phyloP scores from a whole-genome alignment of 2,113 vertebrate species.

The Holacanthus passer region DNA sequence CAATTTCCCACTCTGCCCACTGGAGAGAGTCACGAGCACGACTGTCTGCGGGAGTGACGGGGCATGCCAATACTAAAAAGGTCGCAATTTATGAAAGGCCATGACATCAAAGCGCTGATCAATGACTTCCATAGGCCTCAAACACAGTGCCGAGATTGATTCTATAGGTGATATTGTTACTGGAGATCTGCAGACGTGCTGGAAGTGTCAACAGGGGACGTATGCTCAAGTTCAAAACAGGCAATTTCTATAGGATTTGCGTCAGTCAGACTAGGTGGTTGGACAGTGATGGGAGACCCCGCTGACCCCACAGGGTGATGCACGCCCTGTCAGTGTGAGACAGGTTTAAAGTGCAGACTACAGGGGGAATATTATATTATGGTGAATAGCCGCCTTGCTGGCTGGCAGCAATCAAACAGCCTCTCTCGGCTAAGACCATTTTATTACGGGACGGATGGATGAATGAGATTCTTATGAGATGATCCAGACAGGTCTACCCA shows the following conservation, averaged over 20 bases:
- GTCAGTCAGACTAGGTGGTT: slow-evolving; percentile 71
- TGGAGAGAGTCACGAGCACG: slow-evolving; percentile 44
- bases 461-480: slow-evolving; percentile 71
- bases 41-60: slow-evolving; percentile 51
- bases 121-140: slow-evolving; percentile 73
- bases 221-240: slow-evolving; percentile 67
- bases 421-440: slow-evolving; percentile 50
- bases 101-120: slow-evolving; percentile 79
- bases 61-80: slow-evolving; percentile 80
- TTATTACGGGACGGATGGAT: slow-evolving; percentile 57
- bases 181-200: slow-evolving; percentile 52
- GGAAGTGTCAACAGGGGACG: slow-evolving; percentile 66
- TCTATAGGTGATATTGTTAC: slow-evolving; percentile 77
- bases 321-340: slow-evolving; percentile 70
- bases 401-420: slow-evolving; percentile 58
- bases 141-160: slow-evolving; percentile 63
- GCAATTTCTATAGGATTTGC: slow-evolving; percentile 77
- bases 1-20: slow-evolving; percentile 52
- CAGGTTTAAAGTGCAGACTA: slow-evolving; percentile 68
- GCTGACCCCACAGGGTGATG: slow-evolving; percentile 68
- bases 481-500: slow-evolving; percentile 66
- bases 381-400: slow-evolving; percentile 55
- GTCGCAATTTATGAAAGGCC: slow-evolving; percentile 82
- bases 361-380: slow-evolving; percentile 70
- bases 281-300: slow-evolving; percentile 77